Evolutionary conservation across 2,888 invertebrate species (phyloP).

Genomic region (Microplitis manilae): DNA sequence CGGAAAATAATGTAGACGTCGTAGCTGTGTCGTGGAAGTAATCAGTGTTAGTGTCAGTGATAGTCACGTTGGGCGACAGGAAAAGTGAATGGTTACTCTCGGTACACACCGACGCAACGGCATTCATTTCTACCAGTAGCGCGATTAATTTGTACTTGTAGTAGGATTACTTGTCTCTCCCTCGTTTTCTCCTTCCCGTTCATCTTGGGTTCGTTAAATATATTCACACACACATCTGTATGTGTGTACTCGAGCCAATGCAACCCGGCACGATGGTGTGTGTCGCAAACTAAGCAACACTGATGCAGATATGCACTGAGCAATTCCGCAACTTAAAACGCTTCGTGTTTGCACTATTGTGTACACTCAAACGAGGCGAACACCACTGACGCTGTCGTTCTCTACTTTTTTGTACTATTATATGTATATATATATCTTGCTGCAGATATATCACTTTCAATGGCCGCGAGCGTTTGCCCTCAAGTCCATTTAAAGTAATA

Average conservation of each 20-base stretch:
- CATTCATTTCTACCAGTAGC: conserved; percentile 21
- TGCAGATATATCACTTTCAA: conserved; percentile 1
- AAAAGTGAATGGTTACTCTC: conserved; percentile 38
- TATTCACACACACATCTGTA: too few relatives aligned
- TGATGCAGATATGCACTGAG: not conserved
- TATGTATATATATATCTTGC: not conserved
- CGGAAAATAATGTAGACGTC: not conserved
- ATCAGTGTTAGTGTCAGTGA: not conserved
- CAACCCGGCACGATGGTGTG: too few relatives aligned
- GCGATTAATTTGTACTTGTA: conserved; percentile 11
- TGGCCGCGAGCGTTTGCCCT: not conserved
- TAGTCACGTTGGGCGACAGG: conserved; percentile 26
- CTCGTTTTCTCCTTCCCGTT: not conserved
- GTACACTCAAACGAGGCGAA: not conserved
- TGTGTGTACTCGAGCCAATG: too few relatives aligned
- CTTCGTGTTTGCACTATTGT: not conserved
- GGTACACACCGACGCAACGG: conserved; percentile 27
- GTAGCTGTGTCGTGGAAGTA: conserved; percentile 46
- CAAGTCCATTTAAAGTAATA: conserved; percentile 1
- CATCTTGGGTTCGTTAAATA: too few relatives aligned
- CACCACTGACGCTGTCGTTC: not conserved
- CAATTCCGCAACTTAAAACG: not conserved
- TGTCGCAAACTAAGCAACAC: not conserved
- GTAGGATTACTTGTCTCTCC: conserved; percentile 9
- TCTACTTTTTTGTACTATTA: not conserved